Evolutionary conservation across 2,113 vertebrate genomes (phyloP), one percentile per base, ranked within the genome.

Genomic region (Piprites chloris): DNA sequence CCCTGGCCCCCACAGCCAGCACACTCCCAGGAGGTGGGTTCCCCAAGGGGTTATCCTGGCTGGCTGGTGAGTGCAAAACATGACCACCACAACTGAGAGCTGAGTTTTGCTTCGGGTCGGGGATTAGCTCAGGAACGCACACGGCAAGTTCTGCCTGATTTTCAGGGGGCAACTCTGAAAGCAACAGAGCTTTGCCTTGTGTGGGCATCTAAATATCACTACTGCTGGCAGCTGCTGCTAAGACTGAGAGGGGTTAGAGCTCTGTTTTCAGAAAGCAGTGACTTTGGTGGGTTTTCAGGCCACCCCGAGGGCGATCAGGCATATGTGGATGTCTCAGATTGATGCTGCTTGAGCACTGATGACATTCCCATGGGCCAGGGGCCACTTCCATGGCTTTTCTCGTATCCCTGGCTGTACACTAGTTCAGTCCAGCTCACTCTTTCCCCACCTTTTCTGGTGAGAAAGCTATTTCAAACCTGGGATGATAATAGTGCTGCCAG

Each of bases 61-160:
- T 72, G 58, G 12, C 35, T 52, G 80, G 8, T 0, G 4, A 44
- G 11, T 28, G 33, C 77, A 68, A 44, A 80, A 24, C 19, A 8
- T 9, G 2, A 16, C 26, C 32, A 68, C 52, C 73, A 28, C 1
- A 0, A 33, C 67, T 20, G 61, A 85, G 44, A 55, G 28, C 7
- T 26, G 41, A 55, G 28, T 26, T 73, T 30, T 71, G 50, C 27
- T 44, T 39, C 0, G 2, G 30, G 28, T 4, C 1, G 1, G 22
- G 47, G 75, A 37, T 66, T 27, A 72, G 76, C 49, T 59, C 63
- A 55, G 53, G 44, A 68, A 35, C 0, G 1, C 39, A 22, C 59
- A 39, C 0, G 4, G 23, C 1, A 9, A 77, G 32, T 56, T 84
- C 35, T 62, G 37, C 27, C 35, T 75, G 22, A 22, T 85, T 82